Base-by-base conservation (phyloP, 2,888 invertebrate genomes). In the Caenorhabditis japonica region DNA sequence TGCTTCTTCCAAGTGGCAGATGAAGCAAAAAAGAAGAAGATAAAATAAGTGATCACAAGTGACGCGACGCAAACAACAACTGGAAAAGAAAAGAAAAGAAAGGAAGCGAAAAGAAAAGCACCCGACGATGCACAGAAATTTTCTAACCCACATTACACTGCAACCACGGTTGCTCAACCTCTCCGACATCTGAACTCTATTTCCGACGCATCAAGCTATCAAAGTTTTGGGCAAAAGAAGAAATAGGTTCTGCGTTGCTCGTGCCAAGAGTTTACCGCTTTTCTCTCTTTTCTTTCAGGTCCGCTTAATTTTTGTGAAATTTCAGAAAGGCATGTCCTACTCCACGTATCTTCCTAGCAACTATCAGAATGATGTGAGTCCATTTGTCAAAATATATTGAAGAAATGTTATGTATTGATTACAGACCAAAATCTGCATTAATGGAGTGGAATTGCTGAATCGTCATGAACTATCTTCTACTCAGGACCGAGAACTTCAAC, bases 381-480 rank as follows among this genome's bases (percentile, higher is more conserved):
- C 21, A 13, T 3, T 4, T 46, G 27, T 27, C 25, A 21, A 39
- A 39, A n/a, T 21, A 10, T 34, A 12, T 23, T 21, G 4, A 15
- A n/a, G 19, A 4, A 13, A 5, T n/a, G 15, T 1, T 33, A 13
- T 33, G 12, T 0, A 5, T 25, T 1, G 21, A 66, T 19, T 80
- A 23, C 58, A 85, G 84, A 82, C 80, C 52, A 86, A 85, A 74
- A 75, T 86, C 12, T 77, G 79, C 23, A 77, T 85, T n/a, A 87
- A 86, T 55, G 86, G 86, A 7, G 83, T 83, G 10, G 84, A 85
- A 49, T 56, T 86, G 15, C 30, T 86, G 38, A 86, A 86, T 36
- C 81, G 82, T 1, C 80, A 83, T 30, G 84, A 86, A 46, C 64
- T 86, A 7, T 84, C 84, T 4, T 59, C 71, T 0, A 82, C 83